Evolutionary conservation across 2,113 vertebrate species (phyloP), one percentile per base, ranked within the genome.

Genomic region (Notothenia rossii): DNA sequence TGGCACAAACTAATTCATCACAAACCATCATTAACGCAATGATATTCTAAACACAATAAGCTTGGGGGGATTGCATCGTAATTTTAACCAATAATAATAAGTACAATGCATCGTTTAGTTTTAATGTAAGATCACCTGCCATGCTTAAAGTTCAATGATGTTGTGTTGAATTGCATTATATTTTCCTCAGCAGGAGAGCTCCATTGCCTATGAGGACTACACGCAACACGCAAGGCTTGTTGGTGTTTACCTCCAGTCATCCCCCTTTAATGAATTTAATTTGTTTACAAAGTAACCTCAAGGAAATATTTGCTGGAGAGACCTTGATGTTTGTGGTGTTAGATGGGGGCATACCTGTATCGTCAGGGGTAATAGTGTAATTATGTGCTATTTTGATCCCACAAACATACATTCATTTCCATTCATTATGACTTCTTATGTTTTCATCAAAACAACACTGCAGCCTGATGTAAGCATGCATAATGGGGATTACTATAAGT

Each of bases 321-420:
- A 86, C 92, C 87, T 93, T 83, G 77, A 85, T 93, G 91, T 93
- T 87, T 93, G 87, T 64, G 88, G 79, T 86, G 88, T 82, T 86
- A 73, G 87, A 90, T 58, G 67, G 82, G 80, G 84, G 82, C 90
- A 92, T 89, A 94, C 93, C 93, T 94, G 86, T 77, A 79, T 91
- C 75, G 77, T 94, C 93, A 89, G 85, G 89, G 90, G 89, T 94
- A 94, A 93, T 93, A 85, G 88, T 84, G 91, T 93, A 94, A 95
- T 95, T 94, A 95, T 90, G 88, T 88, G 90, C 85, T 91, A 94
- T 95, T 95, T 94, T 94, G 88, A 93, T 90, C 90, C 89, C 83
- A 56, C 90, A 92, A 89, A 92, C 88, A 92, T 92, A 90, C 94
- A 94, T 93, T 91, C 60, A 94, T 95, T 95, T 94, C 92, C 92